phyloP scores from a whole-genome alignment of 1,140 invertebrate genomes.

The Grapholita molesta region DNA sequence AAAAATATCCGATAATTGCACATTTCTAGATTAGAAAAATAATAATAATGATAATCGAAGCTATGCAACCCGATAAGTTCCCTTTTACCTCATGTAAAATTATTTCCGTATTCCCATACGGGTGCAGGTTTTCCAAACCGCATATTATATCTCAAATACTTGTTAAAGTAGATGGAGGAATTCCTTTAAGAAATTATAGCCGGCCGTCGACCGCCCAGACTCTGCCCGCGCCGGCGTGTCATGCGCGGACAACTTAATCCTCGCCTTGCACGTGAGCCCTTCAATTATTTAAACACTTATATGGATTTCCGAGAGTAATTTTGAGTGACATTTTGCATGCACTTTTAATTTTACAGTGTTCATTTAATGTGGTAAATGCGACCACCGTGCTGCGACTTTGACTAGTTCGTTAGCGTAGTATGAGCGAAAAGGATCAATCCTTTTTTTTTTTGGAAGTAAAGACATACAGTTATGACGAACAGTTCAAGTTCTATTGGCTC shows the following conservation, averaged over 20 bases:
- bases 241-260: background rate
- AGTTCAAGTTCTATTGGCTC: too few species aligned
- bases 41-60: too few species aligned
- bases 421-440: too few species aligned
- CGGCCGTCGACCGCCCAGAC: background rate
- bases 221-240: background rate
- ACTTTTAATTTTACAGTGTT: background rate
- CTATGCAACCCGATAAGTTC: too few species aligned
- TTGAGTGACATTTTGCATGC: background rate
- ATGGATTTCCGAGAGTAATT: background rate
- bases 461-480: too few species aligned
- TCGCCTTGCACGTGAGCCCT: background rate
- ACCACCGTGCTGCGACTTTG: background rate
- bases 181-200: background rate
- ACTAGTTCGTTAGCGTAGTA: background rate
- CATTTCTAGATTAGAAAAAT: too few species aligned
- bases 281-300: background rate
- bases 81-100: background rate
- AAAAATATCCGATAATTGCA: too few species aligned
- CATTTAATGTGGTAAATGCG: background rate
- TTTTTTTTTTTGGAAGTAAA: too few species aligned
- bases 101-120: background rate
- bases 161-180: background rate
- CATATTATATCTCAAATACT: slow-evolving; percentile 1
- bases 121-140: background rate